Conservation (phyloP, 1,140 invertebrate genomes). For the Pseudobourletiella spinata region DNA sequence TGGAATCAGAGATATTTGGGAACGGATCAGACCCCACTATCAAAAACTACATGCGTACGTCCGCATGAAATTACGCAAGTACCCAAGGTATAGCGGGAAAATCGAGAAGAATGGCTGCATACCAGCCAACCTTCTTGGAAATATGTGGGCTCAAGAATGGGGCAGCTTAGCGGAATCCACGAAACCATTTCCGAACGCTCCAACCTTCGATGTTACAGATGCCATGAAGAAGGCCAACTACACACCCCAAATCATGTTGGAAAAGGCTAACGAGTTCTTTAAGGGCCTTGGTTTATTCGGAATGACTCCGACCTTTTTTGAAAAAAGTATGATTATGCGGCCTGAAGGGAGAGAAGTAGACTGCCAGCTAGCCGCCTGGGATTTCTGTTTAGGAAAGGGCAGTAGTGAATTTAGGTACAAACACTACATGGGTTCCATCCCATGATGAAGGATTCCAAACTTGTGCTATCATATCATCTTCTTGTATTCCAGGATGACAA, state of each 20-base stretch:
- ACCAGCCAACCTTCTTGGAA: slow-evolving; percentile 19
- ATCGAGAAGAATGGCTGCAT: slow-evolving; percentile 2
- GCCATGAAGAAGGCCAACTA: slow-evolving; percentile 48
- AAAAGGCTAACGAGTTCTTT: slow-evolving; percentile 76
- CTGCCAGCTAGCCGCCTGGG: slow-evolving; percentile 45
- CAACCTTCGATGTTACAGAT: slow-evolving; percentile 42
- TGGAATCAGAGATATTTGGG: slow-evolving; percentile 56
- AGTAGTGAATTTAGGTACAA: slow-evolving; percentile 41
- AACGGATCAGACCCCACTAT: slow-evolving; percentile 69
- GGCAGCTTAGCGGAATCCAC: slow-evolving; percentile 43
- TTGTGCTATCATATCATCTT: not conserved
- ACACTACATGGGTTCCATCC: not conserved
- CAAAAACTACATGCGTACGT: slow-evolving; percentile 79
- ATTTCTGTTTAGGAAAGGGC: slow-evolving; percentile 45
- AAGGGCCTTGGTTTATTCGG: slow-evolving; percentile 68
- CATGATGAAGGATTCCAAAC: not conserved
- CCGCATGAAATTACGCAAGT: slow-evolving; percentile 57
- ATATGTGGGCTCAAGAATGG: slow-evolving; percentile 40
- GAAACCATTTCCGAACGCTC: slow-evolving; percentile 43
- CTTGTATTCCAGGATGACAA: slow-evolving; percentile 47
- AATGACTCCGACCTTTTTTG: slow-evolving; percentile 72
- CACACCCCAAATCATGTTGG: slow-evolving; percentile 64
- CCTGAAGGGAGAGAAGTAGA: slow-evolving; percentile 51
- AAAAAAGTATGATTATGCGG: slow-evolving; percentile 69
- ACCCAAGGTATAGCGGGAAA: slow-evolving; percentile 30